Evolutionary conservation across 1,140 invertebrate species (phyloP).

Genomic region (Brachionus asplanchnoidis): DNA sequence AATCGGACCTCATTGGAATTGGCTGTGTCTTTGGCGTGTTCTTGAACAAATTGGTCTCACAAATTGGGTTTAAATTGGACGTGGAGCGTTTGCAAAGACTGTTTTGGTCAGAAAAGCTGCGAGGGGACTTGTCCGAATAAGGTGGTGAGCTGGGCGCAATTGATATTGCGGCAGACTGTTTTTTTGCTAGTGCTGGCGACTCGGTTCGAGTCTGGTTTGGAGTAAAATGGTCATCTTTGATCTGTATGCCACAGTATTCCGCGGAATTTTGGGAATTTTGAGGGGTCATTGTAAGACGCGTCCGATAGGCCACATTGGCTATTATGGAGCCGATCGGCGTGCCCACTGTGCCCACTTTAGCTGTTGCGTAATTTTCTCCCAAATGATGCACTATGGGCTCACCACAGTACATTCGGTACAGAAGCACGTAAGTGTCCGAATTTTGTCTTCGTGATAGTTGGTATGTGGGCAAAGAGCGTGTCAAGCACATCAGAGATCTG

Average conservation of each 20-base stretch:
- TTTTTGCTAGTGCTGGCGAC: constrained; percentile 50
- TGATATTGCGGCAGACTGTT: not conserved
- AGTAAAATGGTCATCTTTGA: constrained; percentile 84
- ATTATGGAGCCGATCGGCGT: constrained; percentile 74
- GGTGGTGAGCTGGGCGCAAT: not conserved
- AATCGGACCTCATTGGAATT: constrained; percentile 29
- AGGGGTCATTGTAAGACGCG: constrained; percentile 80
- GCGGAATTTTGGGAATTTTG: constrained; percentile 66
- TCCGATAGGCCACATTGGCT: constrained; percentile 74
- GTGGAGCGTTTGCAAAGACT: not conserved
- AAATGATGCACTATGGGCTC: constrained; percentile 66
- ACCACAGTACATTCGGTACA: constrained; percentile 79
- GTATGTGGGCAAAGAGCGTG: constrained; percentile 82
- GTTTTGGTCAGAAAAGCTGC: not conserved
- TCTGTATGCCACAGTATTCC: constrained; percentile 63
- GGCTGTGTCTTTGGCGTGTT: constrained; percentile 30
- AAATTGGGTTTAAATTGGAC: constrained; percentile 27
- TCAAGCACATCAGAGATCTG: constrained; percentile 79
- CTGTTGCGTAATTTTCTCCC: constrained; percentile 69
- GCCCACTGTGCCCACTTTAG: constrained; percentile 72
- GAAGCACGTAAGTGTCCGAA: constrained; percentile 78
- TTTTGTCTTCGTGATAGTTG: constrained; percentile 77
- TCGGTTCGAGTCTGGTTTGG: constrained; percentile 63
- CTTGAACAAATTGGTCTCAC: not conserved
- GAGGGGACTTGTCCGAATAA: not conserved